A percentile compares a stretch with the other conserved stretches of the same genome.
Conservation (phyloP, 2,888 invertebrate genomes). For the Leucania comma region DNA sequence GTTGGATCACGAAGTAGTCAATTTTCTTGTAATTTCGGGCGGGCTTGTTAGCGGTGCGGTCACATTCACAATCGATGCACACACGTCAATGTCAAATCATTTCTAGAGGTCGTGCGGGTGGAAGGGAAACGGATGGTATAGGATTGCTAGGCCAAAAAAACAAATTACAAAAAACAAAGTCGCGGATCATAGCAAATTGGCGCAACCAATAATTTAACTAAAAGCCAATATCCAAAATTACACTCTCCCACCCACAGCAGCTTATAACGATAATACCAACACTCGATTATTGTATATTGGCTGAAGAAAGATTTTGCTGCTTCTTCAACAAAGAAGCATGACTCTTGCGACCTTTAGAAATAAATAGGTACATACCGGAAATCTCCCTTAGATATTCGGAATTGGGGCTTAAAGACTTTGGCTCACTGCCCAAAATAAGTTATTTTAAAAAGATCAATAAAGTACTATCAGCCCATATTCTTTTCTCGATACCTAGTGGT, state of each 20-base stretch:
- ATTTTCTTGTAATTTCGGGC: no score
- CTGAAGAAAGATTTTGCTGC: neutral
- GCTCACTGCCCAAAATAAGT: constrained; percentile 42
- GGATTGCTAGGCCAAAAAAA: no score
- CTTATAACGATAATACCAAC: neutral
- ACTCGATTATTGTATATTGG: neutral
- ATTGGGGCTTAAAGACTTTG: constrained; percentile 30
- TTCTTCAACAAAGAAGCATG: neutral
- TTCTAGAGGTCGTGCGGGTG: no score
- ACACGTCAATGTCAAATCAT: no score
- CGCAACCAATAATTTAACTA: no score
- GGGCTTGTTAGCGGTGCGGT: no score
- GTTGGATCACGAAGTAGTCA: no score
- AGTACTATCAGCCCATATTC: neutral
- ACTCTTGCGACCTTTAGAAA: constrained; percentile 10
- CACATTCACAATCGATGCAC: no score
- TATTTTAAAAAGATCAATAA: constrained; percentile 49
- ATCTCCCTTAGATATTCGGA: constrained; percentile 25
- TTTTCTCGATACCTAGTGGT: neutral
- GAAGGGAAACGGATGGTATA: no score
- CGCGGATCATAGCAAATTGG: no score
- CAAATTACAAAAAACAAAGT: no score
- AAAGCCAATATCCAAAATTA: neutral
- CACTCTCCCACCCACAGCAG: neutral
- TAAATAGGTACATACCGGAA: neutral